Conservation (phyloP, 2,888 invertebrate genomes). For the Pandemis corylana region DNA sequence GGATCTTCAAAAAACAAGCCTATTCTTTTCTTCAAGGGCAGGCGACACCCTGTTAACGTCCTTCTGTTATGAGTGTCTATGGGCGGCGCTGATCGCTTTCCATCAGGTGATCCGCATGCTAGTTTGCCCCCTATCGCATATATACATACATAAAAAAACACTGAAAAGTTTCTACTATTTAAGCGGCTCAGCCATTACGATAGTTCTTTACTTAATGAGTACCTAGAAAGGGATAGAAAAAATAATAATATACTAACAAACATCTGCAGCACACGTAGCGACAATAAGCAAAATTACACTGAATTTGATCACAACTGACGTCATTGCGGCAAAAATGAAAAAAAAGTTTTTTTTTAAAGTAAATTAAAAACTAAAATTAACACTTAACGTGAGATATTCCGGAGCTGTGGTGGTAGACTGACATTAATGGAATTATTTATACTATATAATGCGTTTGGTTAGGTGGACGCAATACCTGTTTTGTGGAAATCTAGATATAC, state of each 20-base stretch:
- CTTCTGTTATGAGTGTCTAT: too few relatives aligned
- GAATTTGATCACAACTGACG: conserved; percentile 77
- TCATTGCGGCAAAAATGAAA: conserved; percentile 64
- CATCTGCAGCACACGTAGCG: conserved; percentile 69
- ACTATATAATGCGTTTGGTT: not conserved
- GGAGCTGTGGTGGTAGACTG: conserved; percentile 69
- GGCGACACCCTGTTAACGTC: too few relatives aligned
- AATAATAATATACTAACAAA: conserved; percentile 65
- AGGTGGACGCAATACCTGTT: not conserved
- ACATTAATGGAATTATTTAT: conserved; percentile 72
- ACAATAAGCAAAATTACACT: conserved; percentile 77
- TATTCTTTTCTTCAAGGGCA: too few relatives aligned
- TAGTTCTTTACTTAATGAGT: too few relatives aligned
- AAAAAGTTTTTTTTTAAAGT: conserved; percentile 51
- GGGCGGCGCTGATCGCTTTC: too few relatives aligned
- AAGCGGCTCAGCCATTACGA: too few relatives aligned
- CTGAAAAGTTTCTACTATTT: too few relatives aligned
- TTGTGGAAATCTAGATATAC: not conserved
- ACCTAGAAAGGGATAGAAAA: not conserved
- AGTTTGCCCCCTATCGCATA: too few relatives aligned
- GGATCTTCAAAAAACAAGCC: too few relatives aligned
- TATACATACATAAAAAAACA: too few relatives aligned
- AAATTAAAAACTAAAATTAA: conserved; percentile 43
- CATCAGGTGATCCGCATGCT: too few relatives aligned
- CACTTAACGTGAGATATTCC: conserved; percentile 57